Base-by-base conservation (phyloP, 2,888 invertebrate species). In the Teleiodes luculella region DNA sequence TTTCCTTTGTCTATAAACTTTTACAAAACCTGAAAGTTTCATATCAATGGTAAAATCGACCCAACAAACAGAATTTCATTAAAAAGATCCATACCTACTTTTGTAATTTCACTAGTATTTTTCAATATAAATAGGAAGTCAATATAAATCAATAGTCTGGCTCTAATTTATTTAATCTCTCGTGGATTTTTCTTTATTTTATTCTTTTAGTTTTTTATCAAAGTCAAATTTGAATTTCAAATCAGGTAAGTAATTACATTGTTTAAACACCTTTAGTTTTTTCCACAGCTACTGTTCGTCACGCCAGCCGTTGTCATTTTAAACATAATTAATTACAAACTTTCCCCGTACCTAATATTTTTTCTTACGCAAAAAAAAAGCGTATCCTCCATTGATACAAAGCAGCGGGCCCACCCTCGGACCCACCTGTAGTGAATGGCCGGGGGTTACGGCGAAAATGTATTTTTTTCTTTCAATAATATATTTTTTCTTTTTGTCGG, bases 341-440 rank as follows among this genome's bases (percentile, higher is more conserved):
- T 74, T 67, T 75, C 73, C 68, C 72, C 67, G 72, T 74, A 68
- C 68, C 66, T 69, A 73, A 64, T 70, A 68, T 71, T 74, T 73
- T 80, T 83, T 81, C 74, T 67, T 67, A n/a, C 67, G 68, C 70
- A 79, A 80, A 83, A 83, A 84, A 79, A 67, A 62, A 33, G 70
- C 72, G 79, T 78, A 77, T 76, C 75, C 77, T 78, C 87, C 87
- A 89, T 89, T 88, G 86, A 88, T 83, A 79, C 74, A 66, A 65
- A 66, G 78, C 79, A 82, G 88, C 87, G 87, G 87, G 76, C 78
- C 80, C 81, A 80, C 86, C 86, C 80, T 73, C 76, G 74, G 62
- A 72, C 80, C 79, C 86, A 87, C 86, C 87, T 87, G 86, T 86
- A 80, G 74, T 88, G 80, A 88, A 88, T 88, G 87, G 86, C 73